Evolutionary conservation across 2,113 vertebrate genomes (phyloP), one percentile per base, ranked within the genome.

Genomic region (Turnix velox): DNA sequence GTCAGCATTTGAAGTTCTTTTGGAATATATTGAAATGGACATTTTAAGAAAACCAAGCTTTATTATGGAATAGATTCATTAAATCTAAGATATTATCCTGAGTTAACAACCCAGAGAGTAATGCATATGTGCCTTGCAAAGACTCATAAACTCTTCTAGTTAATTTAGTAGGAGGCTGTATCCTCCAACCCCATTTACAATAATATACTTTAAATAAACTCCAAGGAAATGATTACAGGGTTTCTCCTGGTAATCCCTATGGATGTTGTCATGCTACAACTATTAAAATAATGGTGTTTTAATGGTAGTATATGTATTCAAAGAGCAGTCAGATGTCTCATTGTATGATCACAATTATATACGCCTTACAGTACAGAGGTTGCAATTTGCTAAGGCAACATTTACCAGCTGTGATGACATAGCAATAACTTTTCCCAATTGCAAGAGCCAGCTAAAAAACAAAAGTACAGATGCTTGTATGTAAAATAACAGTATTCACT

Each of bases 181-280:
- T 46, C 33, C 15, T 85, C 40, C 54, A 72, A 55, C 15, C 15
- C 76, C 90, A 94, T 76, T 72, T 96, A 61, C 35, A 61, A 83
- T 43, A 87, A 92, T 85, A 37, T 72, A 81, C 84, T 95, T 95
- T 30, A 82, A 93, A 54, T 88, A 87, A 91, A 88, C 31, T 72
- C 11, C 23, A 78, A 63, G 40, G 57, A 95, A 87, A 72, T 76
- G 51, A 84, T 94, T 89, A 66, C 37, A 78, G 22, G 63, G 30
- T 48, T 91, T 81, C 48, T 54, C 15, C 55, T n/a, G 52, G 54
- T 86, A 87, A 49, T 77, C 49, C 22, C 33, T 61, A 43, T 11
- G 51, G 23, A 5, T 75, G 20, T 28, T 92, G 54, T 30, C 84
- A 77, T 61, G 40, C 35, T 90, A 74, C 45, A 42, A 35, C 51